Conservation (phyloP, 2,113 vertebrate species). For the Barbus barbus region DNA sequence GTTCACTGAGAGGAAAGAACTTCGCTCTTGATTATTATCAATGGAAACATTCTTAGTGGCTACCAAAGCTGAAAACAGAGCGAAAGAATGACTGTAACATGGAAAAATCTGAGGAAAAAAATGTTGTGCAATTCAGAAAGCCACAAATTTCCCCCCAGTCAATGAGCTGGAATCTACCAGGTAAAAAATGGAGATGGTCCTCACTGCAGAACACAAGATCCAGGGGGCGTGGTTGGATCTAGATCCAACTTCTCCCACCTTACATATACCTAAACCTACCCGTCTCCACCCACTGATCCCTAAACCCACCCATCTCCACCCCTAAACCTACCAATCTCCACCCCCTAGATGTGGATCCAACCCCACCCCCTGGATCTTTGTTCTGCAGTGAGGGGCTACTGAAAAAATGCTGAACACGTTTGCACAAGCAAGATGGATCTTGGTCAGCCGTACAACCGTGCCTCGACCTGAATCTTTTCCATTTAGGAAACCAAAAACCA, state of each 20-base stretch:
- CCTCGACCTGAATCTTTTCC: conserved; percentile 10
- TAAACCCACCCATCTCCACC: no score
- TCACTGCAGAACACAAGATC: no score
- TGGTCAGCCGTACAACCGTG: conserved; percentile 10
- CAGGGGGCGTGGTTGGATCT: no score
- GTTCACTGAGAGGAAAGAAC: conserved; percentile 13
- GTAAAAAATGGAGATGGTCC: no score
- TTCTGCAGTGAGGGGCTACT: no score
- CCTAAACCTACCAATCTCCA: no score
- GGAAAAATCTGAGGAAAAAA: background rate
- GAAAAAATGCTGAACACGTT: conserved; percentile 55
- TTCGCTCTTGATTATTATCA: conserved; percentile 35
- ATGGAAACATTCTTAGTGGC: conserved; percentile 32
- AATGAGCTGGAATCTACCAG: conserved; percentile 20
- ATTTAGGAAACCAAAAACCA: background rate
- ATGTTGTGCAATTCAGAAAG: conserved; percentile 8
- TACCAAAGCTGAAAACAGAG: conserved; percentile 29
- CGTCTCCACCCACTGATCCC: no score
- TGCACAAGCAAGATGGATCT: conserved; percentile 65
- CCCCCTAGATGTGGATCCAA: no score
- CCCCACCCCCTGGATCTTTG: no score
- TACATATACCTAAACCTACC: no score
- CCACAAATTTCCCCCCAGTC: conserved; percentile 50
- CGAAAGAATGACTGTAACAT: background rate
- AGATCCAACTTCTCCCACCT: no score